Evolutionary conservation across 2,888 invertebrate species (phyloP).

Genomic region (Caenorhabditis macrosperma): DNA sequence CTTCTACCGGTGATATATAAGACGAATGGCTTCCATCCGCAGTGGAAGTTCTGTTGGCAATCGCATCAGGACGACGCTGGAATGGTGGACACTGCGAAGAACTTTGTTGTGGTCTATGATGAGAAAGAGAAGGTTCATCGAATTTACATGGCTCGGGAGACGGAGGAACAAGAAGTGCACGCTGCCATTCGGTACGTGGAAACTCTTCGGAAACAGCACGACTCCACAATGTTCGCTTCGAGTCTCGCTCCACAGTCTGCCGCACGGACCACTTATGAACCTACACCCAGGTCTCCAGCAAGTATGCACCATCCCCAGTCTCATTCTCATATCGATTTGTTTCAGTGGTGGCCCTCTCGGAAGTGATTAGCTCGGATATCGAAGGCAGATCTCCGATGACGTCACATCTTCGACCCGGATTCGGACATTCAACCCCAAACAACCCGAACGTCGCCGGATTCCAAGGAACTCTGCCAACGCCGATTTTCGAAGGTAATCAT

Average conservation of each 20-base stretch:
- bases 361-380: constrained; percentile 43
- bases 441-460: constrained; percentile 11
- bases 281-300: constrained; percentile 39
- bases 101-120: constrained; percentile 52
- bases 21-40: constrained; percentile 43
- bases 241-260: constrained; percentile 24
- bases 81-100: constrained; percentile 39
- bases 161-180: constrained; percentile 54
- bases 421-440: constrained; percentile 58
- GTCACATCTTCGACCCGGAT: constrained; percentile 10
- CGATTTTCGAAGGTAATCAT: constrained; percentile 48
- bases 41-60: constrained; percentile 66
- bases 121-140: constrained; percentile 53
- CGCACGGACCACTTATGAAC: constrained; percentile 18
- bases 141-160: constrained; percentile 50
- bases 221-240: constrained; percentile 50
- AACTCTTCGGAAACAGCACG: constrained; percentile 30
- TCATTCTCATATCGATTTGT: neutral
- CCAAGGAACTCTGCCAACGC: constrained; percentile 45
- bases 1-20: constrained; percentile 66
- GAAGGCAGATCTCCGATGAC: constrained; percentile 47
- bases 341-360: constrained; percentile 50
- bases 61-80: constrained; percentile 49
- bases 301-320: constrained; percentile 9
- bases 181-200: constrained; percentile 51